phyloP scores from a whole-genome alignment of 2,113 vertebrate species.

The Deroptyus accipitrinus region DNA sequence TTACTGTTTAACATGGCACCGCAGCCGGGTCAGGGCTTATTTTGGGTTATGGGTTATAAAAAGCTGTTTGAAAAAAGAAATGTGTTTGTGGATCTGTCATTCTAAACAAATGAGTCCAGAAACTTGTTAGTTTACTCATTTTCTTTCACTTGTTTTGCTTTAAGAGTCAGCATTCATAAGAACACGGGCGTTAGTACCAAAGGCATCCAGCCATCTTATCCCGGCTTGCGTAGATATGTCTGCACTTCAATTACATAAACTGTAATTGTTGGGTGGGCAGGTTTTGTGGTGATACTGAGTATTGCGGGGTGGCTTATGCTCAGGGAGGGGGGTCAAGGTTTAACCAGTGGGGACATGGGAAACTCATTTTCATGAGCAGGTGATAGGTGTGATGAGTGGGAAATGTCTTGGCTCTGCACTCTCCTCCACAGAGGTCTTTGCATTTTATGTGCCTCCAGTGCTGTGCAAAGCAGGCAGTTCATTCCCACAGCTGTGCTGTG shows the following conservation, averaged over 20 bases:
- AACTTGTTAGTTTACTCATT: slow-evolving; percentile 25
- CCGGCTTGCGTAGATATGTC: background rate
- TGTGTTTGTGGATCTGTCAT: slow-evolving; percentile 42
- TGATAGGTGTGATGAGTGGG: background rate
- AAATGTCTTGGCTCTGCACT: background rate
- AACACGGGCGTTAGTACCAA: background rate
- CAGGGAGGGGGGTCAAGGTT: background rate
- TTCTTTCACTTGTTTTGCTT: slow-evolving; percentile 19
- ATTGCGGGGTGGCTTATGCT: background rate
- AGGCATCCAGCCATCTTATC: background rate
- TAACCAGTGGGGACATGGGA: background rate
- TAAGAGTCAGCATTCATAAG: slow-evolving; percentile 5
- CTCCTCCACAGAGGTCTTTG: background rate
- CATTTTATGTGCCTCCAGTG: background rate
- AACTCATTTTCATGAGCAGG: background rate
- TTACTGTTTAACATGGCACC: slow-evolving; percentile 62
- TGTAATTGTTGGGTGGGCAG: slow-evolving; percentile 4
- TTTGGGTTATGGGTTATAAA: slow-evolving; percentile 66
- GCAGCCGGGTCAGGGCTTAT: slow-evolving; percentile 49
- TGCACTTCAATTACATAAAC: background rate
- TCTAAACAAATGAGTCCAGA: slow-evolving; percentile 44
- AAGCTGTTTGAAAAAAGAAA: slow-evolving; percentile 28
- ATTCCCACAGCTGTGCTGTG: background rate
- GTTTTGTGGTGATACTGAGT: background rate
- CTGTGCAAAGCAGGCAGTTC: background rate